phyloP scores from a whole-genome alignment of 1,140 invertebrate species.

The Tetraneura akinire region DNA sequence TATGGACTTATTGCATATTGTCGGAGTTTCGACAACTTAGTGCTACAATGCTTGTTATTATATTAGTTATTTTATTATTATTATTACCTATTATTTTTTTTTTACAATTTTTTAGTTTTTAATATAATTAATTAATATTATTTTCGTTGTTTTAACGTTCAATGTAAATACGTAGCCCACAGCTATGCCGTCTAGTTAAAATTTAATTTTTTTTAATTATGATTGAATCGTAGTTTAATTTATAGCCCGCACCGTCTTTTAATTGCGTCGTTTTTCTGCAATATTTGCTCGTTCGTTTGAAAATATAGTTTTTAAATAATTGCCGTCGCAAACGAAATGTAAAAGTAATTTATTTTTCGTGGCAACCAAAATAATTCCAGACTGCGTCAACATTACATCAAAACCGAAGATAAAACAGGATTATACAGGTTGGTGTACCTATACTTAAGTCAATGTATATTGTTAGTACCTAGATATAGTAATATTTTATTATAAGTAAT shows the following conservation, averaged over 20 bases:
- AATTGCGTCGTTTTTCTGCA: not conserved
- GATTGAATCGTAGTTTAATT: slow-evolving; percentile 3
- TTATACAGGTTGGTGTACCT: slow-evolving; percentile 27
- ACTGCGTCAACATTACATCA: not conserved
- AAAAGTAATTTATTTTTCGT: not conserved
- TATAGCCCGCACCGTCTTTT: not conserved
- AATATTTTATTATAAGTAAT: no score
- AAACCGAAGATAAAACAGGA: not conserved
- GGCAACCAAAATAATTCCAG: not conserved
- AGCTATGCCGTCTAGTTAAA: not conserved
- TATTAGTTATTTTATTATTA: not conserved
- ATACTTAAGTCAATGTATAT: no score
- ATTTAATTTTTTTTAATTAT: slow-evolving; percentile 22
- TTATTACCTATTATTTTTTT: no score
- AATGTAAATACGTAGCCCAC: not conserved
- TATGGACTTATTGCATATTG: slow-evolving; percentile 22
- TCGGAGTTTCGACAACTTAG: not conserved
- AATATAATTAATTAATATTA: not conserved
- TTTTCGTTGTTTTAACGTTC: slow-evolving; percentile 14
- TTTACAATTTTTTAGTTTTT: not conserved
- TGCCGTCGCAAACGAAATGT: not conserved
- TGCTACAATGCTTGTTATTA: not conserved
- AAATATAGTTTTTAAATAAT: not conserved
- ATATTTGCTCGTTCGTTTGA: not conserved
- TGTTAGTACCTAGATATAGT: no score